These are phyloP conservation scores for Lerema accius DNA, from an alignment of 1,140 invertebrate species.

Conservation along the genomic window DNA sequence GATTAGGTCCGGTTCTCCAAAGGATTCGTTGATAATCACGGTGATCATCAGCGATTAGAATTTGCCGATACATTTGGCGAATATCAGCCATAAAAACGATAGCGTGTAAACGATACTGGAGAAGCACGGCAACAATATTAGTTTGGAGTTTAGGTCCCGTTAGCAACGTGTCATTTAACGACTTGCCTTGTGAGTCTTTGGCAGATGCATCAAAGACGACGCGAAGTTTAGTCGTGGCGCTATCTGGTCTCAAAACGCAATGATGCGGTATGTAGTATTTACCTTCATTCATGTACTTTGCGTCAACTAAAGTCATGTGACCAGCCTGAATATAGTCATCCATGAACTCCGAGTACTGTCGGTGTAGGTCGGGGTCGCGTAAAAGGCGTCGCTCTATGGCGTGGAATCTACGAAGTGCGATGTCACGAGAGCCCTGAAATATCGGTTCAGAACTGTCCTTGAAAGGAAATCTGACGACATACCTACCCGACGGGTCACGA, in stretches of 20 bases:
- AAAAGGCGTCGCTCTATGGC: not conserved
- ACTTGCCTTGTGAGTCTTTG: conserved; percentile 7
- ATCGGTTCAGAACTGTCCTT: conserved; percentile 16
- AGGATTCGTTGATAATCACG: conserved; percentile 13
- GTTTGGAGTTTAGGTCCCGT: conserved; percentile 31
- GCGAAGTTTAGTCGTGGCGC: conserved; percentile 20
- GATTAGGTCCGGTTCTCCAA: conserved; percentile 3
- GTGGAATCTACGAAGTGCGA: conserved; percentile 1
- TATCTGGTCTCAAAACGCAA: conserved; percentile 18
- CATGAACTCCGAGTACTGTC: conserved; percentile 15
- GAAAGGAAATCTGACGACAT: conserved; percentile 34
- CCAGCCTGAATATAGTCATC: conserved; percentile 14
- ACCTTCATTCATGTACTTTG: not conserved
- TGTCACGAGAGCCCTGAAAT: not conserved
- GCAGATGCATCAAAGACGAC: conserved; percentile 27
- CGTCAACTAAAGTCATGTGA: conserved; percentile 2
- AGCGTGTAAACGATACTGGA: conserved; percentile 24
- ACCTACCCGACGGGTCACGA: conserved; percentile 27
- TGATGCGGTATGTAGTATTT: conserved; percentile 26
- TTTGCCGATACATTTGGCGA: conserved; percentile 24
- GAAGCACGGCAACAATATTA: conserved; percentile 27
- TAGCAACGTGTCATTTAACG: conserved; percentile 27
- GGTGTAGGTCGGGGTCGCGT: not conserved
- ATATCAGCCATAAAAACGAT: conserved; percentile 33
- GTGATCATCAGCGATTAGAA: conserved; percentile 1